Evolutionary conservation across 2,797 vertebrate genomes (phyloP).

Genomic region (Anguilla marmorata): DNA sequence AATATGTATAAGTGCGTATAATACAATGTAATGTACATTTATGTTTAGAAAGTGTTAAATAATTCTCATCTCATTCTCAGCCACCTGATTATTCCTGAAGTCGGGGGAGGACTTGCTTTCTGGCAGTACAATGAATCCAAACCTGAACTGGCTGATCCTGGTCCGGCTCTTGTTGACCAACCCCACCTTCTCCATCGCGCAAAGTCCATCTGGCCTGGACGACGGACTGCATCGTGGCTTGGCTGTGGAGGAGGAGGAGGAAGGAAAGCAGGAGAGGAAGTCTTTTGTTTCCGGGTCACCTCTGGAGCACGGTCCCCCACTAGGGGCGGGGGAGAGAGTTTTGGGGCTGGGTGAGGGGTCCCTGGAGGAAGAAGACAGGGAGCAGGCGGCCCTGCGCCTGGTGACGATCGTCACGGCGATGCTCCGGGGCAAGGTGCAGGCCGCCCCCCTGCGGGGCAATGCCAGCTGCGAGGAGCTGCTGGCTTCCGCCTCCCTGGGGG

Average conservation of each 20-base stretch:
- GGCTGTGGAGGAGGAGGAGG: conserved; percentile 20
- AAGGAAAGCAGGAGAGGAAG: conserved; percentile 31
- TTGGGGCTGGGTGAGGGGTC: neutral
- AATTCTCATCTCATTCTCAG: neutral
- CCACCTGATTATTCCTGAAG: conserved; percentile 34
- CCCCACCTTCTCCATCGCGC: conserved; percentile 52
- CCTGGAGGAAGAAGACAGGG: conserved; percentile 36
- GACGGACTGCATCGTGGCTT: conserved; percentile 32
- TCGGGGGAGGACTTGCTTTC: conserved; percentile 29
- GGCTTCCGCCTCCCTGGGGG: conserved; percentile 64
- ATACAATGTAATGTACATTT: neutral
- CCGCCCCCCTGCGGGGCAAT: conserved; percentile 48
- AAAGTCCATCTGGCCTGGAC: conserved; percentile 40
- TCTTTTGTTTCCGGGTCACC: conserved; percentile 35
- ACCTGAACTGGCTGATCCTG: conserved; percentile 66
- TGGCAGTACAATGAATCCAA: conserved; percentile 55
- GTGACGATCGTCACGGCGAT: conserved; percentile 54
- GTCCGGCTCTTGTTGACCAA: conserved; percentile 69
- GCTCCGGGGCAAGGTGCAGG: conserved; percentile 53
- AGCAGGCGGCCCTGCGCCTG: conserved; percentile 52
- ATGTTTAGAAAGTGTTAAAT: neutral
- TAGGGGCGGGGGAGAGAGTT: conserved; percentile 25
- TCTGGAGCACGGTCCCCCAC: conserved; percentile 25
- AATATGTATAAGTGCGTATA: neutral
- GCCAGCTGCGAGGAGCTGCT: conserved; percentile 71